Conservation (phyloP, 2,888 invertebrate genomes). For the Eupithecia subfuscata region DNA sequence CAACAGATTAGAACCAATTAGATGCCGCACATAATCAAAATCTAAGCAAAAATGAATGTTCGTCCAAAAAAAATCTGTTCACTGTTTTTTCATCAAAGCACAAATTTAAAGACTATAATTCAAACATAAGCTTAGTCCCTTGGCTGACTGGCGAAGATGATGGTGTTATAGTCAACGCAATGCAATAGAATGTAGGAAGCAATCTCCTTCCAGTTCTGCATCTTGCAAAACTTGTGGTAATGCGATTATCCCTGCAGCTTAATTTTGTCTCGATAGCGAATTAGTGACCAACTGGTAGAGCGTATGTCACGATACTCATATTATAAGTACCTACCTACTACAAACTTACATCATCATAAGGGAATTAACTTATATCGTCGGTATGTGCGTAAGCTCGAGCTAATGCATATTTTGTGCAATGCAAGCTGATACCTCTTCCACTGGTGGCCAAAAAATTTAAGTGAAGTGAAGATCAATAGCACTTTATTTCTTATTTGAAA, state of each 20-base stretch:
- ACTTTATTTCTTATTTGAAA: no score
- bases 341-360: no score
- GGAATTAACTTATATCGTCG: no score
- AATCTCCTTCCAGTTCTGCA: conserved; percentile 61
- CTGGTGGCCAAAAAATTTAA: no score
- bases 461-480: no score
- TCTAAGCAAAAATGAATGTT: not conserved
- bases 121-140: not conserved
- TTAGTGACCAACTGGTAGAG: not conserved
- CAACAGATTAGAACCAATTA: not conserved
- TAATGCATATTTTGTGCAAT: not conserved
- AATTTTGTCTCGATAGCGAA: conserved; percentile 16
- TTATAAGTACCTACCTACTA: not conserved
- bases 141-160: not conserved
- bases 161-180: not conserved
- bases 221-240: conserved; percentile 41
- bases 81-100: not conserved
- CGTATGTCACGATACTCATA: not conserved
- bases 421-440: not conserved
- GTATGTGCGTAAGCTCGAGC: not conserved
- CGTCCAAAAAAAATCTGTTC: no score
- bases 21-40: not conserved
- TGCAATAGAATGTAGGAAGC: conserved; percentile 72
- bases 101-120: not conserved
- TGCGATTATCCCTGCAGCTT: conserved; percentile 27